These are phyloP conservation scores for Drosophila tani DNA, from an alignment of 1,140 invertebrate species.

Conservation along the genomic window DNA sequence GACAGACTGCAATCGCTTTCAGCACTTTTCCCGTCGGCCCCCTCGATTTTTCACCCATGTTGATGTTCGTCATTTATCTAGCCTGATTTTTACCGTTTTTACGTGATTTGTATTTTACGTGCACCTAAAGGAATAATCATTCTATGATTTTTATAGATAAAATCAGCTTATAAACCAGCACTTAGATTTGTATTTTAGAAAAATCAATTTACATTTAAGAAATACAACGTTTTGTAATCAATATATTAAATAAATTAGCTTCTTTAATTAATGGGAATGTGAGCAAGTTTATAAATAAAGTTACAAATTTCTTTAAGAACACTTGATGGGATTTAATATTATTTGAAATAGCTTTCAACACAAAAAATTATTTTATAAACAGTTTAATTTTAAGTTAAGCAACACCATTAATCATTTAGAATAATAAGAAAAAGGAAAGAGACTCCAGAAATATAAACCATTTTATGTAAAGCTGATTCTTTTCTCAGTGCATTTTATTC, in stretches of 20 bases:
- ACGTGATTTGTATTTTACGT: slow-evolving; percentile 3
- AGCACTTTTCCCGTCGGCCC: neutral
- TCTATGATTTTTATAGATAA: neutral
- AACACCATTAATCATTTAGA: neutral
- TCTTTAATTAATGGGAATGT: too few relatives aligned
- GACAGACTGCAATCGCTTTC: slow-evolving; percentile 34
- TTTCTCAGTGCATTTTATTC: slow-evolving; percentile 7
- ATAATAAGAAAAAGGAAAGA: too few relatives aligned
- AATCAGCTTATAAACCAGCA: neutral
- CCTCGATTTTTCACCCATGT: neutral
- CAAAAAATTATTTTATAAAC: too few relatives aligned
- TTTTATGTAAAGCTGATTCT: neutral
- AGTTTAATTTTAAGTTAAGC: neutral
- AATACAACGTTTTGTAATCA: too few relatives aligned
- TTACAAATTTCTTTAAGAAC: neutral
- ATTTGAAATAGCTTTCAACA: too few relatives aligned
- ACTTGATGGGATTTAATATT: neutral
- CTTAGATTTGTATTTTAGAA: too few relatives aligned
- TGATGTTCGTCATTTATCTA: slow-evolving; percentile 51
- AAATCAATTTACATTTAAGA: too few relatives aligned
- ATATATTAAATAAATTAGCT: too few relatives aligned
- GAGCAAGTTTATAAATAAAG: neutral
- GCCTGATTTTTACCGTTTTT: slow-evolving; percentile 42
- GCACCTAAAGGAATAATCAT: neutral
- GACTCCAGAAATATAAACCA: too few relatives aligned